Evolutionary conservation across 2,113 vertebrate species (phyloP).

Genomic region (Sapayoa aenigma): DNA sequence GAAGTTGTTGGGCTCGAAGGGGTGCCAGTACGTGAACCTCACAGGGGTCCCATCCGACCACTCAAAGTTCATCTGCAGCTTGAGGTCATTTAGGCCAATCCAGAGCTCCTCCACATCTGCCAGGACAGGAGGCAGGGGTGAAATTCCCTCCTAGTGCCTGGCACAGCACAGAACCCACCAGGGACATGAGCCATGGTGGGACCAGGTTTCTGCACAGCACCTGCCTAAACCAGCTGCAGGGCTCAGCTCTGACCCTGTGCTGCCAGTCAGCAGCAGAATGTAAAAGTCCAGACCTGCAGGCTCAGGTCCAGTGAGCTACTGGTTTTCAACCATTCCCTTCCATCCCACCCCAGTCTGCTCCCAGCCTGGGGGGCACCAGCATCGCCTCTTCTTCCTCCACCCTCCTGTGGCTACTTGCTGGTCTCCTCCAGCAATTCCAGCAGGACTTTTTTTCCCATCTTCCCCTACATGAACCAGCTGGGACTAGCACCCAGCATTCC

Average conservation of each 20-base stretch:
- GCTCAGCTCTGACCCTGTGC: not conserved
- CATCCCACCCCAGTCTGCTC: not conserved
- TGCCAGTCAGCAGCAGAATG: not conserved
- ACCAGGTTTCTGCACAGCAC: not conserved
- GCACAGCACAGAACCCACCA: accelerated
- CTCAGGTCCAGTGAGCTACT: not conserved
- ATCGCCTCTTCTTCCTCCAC: not conserved
- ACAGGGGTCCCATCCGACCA: slow-evolving; percentile 93
- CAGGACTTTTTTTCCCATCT: not conserved
- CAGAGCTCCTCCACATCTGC: slow-evolving; percentile 94
- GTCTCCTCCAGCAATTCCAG: not conserved
- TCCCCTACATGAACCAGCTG: not conserved
- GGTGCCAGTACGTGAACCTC: slow-evolving; percentile 95
- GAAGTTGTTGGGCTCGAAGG: slow-evolving; percentile 97
- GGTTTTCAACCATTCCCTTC: not conserved
- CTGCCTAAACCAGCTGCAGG: not conserved
- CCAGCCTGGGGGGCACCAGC: not conserved
- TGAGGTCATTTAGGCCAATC: slow-evolving; percentile 92
- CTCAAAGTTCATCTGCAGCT: slow-evolving; percentile 96
- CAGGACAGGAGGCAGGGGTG: not conserved
- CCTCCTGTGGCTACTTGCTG: not conserved
- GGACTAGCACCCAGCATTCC: not conserved
- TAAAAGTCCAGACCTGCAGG: not conserved
- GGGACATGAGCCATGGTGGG: accelerated
- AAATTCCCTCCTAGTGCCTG: not conserved